A percentile compares a stretch with the other conserved stretches of the same genome.
Evolutionary conservation across 2,797 vertebrate genomes (phyloP).

Genomic region (Myotis findleyi): DNA sequence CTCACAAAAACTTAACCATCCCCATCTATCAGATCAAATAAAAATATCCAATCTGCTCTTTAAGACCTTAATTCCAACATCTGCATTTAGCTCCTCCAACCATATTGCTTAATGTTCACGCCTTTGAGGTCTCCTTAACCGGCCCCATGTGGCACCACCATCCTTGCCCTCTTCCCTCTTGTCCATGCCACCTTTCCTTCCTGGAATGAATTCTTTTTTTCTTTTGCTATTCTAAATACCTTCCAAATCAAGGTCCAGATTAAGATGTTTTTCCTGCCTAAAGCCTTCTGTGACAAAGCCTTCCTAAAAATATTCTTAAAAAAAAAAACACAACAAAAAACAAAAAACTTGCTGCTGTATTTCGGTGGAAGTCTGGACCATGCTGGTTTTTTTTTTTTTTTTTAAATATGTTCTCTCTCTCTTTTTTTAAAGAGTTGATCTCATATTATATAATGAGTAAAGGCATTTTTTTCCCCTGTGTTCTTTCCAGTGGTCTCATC

Average conservation of each 20-base stretch:
- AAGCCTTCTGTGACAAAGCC: not conserved
- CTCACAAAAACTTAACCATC: not conserved
- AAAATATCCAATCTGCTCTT: not conserved
- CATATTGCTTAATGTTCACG: not conserved
- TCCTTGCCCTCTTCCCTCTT: not conserved
- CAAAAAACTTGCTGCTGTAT: not conserved
- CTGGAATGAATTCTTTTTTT: not conserved
- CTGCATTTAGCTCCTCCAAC: not conserved
- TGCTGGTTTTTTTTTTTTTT: not conserved
- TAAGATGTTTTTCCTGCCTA: not conserved
- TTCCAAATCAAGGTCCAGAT: conserved; percentile 10
- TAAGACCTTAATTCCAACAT: not conserved
- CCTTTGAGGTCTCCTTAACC: not conserved
- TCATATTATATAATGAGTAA: not conserved
- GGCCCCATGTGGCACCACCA: rapidly evolving
- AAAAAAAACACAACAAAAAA: too few species aligned
- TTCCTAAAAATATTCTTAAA: not conserved
- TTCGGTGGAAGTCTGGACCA: not conserved
- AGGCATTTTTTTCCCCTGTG: not conserved
- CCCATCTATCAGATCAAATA: not conserved
- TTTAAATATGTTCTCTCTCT: not conserved
- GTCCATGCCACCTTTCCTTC: not conserved
- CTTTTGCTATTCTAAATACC: not conserved
- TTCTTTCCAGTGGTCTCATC: not conserved
- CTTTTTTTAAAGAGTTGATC: not conserved